Evolutionary conservation across 35 echinoderm and acorn worm genomes (phyloP), one percentile per base, ranked within the genome.

Genomic region (Hemicentrotus pulcherrimus): DNA sequence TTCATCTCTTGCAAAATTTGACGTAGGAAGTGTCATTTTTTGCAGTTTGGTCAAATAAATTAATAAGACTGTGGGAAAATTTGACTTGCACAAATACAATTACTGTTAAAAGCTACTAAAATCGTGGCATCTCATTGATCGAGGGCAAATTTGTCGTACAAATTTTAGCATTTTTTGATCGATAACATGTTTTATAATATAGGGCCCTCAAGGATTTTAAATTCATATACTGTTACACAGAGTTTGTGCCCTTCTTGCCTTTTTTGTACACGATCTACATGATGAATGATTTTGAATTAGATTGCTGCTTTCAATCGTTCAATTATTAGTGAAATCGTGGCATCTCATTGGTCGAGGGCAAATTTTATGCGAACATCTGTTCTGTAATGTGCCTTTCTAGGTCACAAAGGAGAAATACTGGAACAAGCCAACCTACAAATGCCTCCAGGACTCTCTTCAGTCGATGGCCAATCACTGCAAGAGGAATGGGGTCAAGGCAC

Each of bases 321-420:
- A n/a, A n/a, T n/a, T n/a, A n/a, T n/a, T n/a, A n/a, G n/a, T n/a
- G n/a, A n/a, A n/a, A n/a, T n/a, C n/a, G n/a, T n/a, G n/a, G n/a
- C n/a, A n/a, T n/a, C n/a, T n/a, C n/a, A n/a, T n/a, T n/a, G n/a
- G n/a, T n/a, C n/a, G n/a, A n/a, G n/a, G n/a, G n/a, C n/a, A n/a
- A n/a, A n/a, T n/a, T n/a, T n/a, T n/a, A 85, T 19, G n/a, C 15
- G 4, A 16, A 16, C 70, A 85, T 30, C n/a, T 16, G 15, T 30
- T 19, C n/a, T 16, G n/a, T 30, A 85, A 30, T 19, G 4, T 85
- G 70, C 32, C 9, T 90, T 92, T 93, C 13, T 12, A 50, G 94
- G 90, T 96, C 4, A 96, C 96, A 18, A 96, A 96, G 41, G 94
- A 95, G 19, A 96, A 96, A 45, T 96, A 59, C 94, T 96, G 94